Percentiles rank a stretch among this genome's conserved stretches.
Conservation (phyloP, 2,888 invertebrate species). For the Charanyca ferruginea region DNA sequence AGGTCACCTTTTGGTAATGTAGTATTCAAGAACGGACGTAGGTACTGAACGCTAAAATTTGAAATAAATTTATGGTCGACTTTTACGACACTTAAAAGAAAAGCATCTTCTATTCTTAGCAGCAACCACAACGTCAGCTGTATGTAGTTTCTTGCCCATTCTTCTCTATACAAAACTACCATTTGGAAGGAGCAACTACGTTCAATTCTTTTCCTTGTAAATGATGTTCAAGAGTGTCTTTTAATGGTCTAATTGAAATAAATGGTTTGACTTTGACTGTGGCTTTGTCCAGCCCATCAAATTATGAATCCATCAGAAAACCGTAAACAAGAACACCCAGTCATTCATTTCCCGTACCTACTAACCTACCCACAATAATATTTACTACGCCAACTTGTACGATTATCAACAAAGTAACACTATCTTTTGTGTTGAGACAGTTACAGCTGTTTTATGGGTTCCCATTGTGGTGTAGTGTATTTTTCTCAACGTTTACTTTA, state of each 20-base stretch:
- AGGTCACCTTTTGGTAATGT: conserved; percentile 9
- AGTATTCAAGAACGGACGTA: not conserved
- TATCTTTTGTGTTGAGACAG: conserved; percentile 57
- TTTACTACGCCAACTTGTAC: conserved; percentile 19
- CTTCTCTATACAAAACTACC: too few relatives aligned
- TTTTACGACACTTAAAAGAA: conserved; percentile 11
- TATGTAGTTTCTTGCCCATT: too few relatives aligned
- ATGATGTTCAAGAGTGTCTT: too few relatives aligned
- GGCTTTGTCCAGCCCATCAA: not conserved
- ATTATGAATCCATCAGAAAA: conserved; percentile 8
- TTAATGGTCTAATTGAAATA: too few relatives aligned
- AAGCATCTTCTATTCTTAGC: conserved; percentile 6
- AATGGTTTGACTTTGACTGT: too few relatives aligned
- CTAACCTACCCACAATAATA: not conserved
- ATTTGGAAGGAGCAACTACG: too few relatives aligned
- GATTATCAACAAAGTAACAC: conserved; percentile 54
- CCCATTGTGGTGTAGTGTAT: conserved; percentile 54
- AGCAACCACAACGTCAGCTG: not conserved
- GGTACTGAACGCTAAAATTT: not conserved
- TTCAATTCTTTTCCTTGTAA: too few relatives aligned
- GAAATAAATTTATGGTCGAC: conserved; percentile 5
- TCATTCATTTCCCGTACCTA: not conserved
- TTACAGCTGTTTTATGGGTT: conserved; percentile 62
- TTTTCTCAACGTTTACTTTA: conserved; percentile 36
- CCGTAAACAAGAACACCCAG: not conserved